Base-by-base conservation (phyloP, 2,113 vertebrate genomes). In the Patagioenas fasciata region DNA sequence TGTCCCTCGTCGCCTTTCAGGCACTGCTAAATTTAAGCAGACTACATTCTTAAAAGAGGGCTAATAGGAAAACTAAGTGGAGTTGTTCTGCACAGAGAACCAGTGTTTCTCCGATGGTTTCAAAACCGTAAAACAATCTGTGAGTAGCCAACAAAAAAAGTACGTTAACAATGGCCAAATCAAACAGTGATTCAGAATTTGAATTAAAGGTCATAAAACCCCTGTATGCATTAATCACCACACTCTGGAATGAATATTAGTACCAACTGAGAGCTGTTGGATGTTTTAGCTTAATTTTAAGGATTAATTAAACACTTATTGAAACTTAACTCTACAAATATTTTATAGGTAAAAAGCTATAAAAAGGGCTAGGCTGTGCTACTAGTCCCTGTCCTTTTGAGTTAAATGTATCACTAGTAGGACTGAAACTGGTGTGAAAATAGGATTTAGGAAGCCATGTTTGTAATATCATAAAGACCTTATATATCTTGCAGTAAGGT, bases 131-230 rank as follows among this genome's bases (percentile, higher is more conserved):
- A 96, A 96, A 91, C 78, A 93, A 82, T 95, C 74, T 85, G 82
- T 47, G 81, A 92, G 85, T 93, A 88, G 94, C 93, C 93, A 95
- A 85, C 93, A 82, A 91, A 96, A 47, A 85, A 92, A 87, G 85
- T 82, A 85, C 80, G 84, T 73, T 95, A 88, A 95, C 73, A 96
- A 95, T 89, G 87, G 89, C 93, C 95, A 97, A 96, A 95, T 97
- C 91, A 97, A 97, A 97, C 95, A 96, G 74, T 88, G 85, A 91
- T 95, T 96, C 89, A 93, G 89, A 91, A 93, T 93, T 85, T 69
- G 89, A 96, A 97, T 95, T 96, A 95, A 96, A 96, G 85, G 91
- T 95, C 94, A 93, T 94, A 96, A 96, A 96, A 94, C 26, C 89
- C 58, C 74, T 93, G 79, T 89, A 87, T 95, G 84, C 84, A 89